Base-by-base conservation (phyloP, 2,888 invertebrate genomes). In the Drosophila mercatorum region DNA sequence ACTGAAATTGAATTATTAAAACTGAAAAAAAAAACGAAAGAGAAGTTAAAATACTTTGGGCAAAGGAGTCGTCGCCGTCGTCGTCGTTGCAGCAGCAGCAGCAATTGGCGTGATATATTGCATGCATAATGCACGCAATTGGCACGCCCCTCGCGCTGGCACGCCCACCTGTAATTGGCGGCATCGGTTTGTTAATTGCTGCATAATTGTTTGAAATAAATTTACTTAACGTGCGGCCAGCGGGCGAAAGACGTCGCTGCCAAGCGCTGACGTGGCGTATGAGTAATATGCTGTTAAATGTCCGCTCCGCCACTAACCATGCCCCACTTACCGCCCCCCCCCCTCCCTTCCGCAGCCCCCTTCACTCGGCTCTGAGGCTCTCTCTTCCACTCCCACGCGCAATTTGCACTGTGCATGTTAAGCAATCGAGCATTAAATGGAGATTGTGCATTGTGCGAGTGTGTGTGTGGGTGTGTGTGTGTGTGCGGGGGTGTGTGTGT, bases 131-230 rank as follows among this genome's bases (percentile, higher is more conserved):
- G 76, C 71, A 78, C 31, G 57, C 34, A 63, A 60, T 43, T 74
- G 65, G 49, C 73, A 63, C 68, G 65, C 56, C 58, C 28, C 28
- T 40, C n/a, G 14, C 11, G 34, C 34, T 34, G 31, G 34, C 36
- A 38, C 60, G 47, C 61, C 64, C 46, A 49, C 46, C 65, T 77
- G 81, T 81, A 89, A 87, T 85, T 88, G 88, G 79, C 86, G 83
- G 73, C 88, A 90, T 90, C 88, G 86, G 83, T 82, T 82, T 83
- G 86, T 83, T 87, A 87, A 87, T 87, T 88, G 86, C 83, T 77
- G 68, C 87, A 88, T 90, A 87, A 87, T 87, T 90, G 86, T 87
- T 86, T 81, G 83, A 79, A 78, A 85, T 88, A 83, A 83, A 90
- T 88, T 88, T 75, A 89, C 84, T 84, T 78, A 72, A 78, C 65